Evolutionary conservation across 2,888 invertebrate genomes (phyloP).

Genomic region (Gymnosoma rotundatum): DNA sequence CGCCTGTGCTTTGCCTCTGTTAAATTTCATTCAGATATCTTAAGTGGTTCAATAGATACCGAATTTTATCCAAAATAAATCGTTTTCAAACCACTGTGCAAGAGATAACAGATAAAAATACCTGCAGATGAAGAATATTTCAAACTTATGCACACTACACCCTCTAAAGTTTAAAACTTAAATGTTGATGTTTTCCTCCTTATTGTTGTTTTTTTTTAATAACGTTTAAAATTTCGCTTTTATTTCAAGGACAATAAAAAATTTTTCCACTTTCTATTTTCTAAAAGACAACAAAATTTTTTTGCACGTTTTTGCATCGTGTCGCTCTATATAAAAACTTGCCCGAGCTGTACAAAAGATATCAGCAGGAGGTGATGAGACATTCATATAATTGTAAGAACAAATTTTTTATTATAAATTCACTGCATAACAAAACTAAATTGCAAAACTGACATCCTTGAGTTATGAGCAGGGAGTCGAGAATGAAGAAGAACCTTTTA

Average conservation of each 20-base stretch:
- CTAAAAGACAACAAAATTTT: constrained; percentile 44
- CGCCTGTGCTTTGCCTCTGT: no score
- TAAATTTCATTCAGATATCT: no score
- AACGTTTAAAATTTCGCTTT: constrained; percentile 57
- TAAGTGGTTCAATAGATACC: no score
- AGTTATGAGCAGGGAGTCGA: constrained; percentile 35
- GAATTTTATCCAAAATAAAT: no score
- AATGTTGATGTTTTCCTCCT: neutral
- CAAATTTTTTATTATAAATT: constrained; percentile 27
- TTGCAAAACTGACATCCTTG: constrained; percentile 41
- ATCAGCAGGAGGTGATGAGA: constrained; percentile 68
- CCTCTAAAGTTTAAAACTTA: no score
- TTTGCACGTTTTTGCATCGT: constrained; percentile 34
- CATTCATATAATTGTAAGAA: constrained; percentile 57
- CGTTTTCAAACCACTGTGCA: no score
- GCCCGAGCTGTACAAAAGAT: constrained; percentile 52
- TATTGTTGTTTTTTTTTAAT: neutral
- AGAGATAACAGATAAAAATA: no score
- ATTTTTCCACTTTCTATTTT: constrained; percentile 46
- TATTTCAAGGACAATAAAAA: constrained; percentile 65
- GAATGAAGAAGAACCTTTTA: neutral
- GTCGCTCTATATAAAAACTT: constrained; percentile 22
- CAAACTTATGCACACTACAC: no score
- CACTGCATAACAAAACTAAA: constrained; percentile 34
- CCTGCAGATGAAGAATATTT: no score